Conservation (phyloP, 2,113 vertebrate species). For the Neodon shergylaensis region DNA sequence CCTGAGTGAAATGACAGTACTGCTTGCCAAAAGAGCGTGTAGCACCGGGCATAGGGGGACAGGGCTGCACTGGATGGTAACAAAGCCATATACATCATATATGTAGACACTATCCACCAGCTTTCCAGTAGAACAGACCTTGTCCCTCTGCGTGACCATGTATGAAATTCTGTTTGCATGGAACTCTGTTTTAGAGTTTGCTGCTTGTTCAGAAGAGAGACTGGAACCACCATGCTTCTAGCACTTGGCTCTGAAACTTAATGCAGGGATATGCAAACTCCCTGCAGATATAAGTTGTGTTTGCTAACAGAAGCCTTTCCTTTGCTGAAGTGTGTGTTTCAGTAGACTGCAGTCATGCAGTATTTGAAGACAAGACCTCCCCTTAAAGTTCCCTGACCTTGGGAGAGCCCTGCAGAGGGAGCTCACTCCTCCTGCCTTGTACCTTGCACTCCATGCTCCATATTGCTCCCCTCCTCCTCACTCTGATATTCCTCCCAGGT, state of each 20-base stretch:
- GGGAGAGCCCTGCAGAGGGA: too few species aligned
- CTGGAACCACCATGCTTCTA: background rate
- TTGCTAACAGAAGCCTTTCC: background rate
- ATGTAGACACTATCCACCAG: background rate
- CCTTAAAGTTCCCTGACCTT: background rate
- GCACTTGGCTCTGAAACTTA: conserved; percentile 44
- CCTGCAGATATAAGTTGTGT: conserved; percentile 32
- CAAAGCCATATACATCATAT: background rate
- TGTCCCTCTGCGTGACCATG: conserved; percentile 36
- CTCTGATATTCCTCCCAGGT: conserved; percentile 83
- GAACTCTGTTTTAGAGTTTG: conserved; percentile 37
- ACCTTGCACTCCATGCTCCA: background rate
- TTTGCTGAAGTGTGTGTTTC: conserved; percentile 47
- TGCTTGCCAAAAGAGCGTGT: background rate
- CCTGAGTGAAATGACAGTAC: fast-evolving
- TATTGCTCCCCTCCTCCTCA: background rate
- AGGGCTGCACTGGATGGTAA: too few species aligned
- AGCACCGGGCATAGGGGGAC: background rate
- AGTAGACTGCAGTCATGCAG: background rate
- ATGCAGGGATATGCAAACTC: background rate
- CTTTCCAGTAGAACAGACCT: background rate
- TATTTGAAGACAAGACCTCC: background rate
- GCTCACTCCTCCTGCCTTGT: background rate
- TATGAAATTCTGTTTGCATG: conserved; percentile 35
- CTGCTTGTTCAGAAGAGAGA: conserved; percentile 11